phyloP scores from a whole-genome alignment of 2,113 vertebrate genomes.

The Pungitius pungitius region DNA sequence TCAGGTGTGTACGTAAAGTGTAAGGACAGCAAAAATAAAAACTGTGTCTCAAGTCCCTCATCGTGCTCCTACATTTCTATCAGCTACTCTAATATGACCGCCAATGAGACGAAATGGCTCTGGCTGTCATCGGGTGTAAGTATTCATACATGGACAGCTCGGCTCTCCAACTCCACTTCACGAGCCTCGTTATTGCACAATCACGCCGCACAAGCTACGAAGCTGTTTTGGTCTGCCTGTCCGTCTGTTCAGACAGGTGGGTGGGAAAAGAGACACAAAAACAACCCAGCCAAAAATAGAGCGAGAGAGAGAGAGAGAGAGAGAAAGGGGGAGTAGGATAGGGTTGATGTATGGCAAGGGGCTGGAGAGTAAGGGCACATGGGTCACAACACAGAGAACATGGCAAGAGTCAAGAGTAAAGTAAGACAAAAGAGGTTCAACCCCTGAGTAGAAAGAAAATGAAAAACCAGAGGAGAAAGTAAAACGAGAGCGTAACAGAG shows the following conservation, averaged over 20 bases:
- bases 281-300: constrained; percentile 5
- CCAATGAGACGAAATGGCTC: constrained; percentile 62
- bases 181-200: constrained; percentile 58
- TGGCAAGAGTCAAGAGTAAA: not conserved
- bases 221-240: constrained; percentile 46
- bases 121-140: constrained; percentile 36
- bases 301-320: not conserved
- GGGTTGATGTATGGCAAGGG: not conserved
- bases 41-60: not conserved
- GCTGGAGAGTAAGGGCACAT: not conserved
- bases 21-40: constrained; percentile 9
- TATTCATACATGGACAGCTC: constrained; percentile 49
- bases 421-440: not conserved
- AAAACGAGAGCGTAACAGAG: constrained; percentile 41
- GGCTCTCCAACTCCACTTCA: constrained; percentile 28
- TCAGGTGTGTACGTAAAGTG: not conserved
- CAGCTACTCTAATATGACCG: constrained; percentile 50
- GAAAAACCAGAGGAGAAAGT: constrained; percentile 12
- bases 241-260: constrained; percentile 55
- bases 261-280: constrained; percentile 28
- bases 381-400: constrained; percentile 6
- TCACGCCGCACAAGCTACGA: constrained; percentile 43
- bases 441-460: not conserved
- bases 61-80: constrained; percentile 50
- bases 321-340: not conserved